These are phyloP conservation scores for Apistogramma diplotaenia DNA, from an alignment of 2,113 vertebrate genomes.

Conservation along the genomic window DNA sequence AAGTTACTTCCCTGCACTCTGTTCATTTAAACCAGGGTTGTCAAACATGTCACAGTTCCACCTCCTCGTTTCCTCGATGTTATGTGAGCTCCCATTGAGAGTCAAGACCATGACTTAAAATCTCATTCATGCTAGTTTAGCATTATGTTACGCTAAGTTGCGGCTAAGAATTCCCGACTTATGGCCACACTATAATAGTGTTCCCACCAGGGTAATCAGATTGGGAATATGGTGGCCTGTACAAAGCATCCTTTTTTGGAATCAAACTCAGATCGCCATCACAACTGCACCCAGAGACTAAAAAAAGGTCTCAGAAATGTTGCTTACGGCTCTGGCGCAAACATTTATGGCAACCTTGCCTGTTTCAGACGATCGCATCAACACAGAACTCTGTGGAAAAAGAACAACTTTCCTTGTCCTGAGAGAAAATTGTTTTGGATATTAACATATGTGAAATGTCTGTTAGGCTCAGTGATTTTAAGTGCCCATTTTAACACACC, in stretches of 20 bases:
- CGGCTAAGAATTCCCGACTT: background rate
- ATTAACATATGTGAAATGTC: background rate
- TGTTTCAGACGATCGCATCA: rapidly evolving
- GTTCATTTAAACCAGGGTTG: too few relatives aligned
- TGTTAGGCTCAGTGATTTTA: background rate
- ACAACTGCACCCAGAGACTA: background rate
- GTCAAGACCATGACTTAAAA: rapidly evolving
- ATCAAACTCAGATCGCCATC: background rate
- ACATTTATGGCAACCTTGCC: background rate
- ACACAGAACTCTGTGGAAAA: background rate
- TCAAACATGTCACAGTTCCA: too few relatives aligned
- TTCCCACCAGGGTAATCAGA: background rate
- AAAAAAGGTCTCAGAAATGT: background rate
- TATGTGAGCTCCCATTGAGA: background rate
- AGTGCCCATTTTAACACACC: background rate
- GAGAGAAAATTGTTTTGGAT: rapidly evolving
- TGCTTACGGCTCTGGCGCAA: background rate
- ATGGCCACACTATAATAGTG: background rate
- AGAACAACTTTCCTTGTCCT: background rate
- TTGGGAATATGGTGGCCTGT: background rate
- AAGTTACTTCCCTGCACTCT: too few relatives aligned
- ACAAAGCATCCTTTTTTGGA: background rate
- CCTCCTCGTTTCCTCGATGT: background rate
- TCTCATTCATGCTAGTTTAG: background rate
- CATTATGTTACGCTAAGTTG: background rate